These are phyloP conservation scores for Teleopsis dalmanni DNA, from an alignment of 1,140 invertebrate genomes.

Conservation along the genomic window DNA sequence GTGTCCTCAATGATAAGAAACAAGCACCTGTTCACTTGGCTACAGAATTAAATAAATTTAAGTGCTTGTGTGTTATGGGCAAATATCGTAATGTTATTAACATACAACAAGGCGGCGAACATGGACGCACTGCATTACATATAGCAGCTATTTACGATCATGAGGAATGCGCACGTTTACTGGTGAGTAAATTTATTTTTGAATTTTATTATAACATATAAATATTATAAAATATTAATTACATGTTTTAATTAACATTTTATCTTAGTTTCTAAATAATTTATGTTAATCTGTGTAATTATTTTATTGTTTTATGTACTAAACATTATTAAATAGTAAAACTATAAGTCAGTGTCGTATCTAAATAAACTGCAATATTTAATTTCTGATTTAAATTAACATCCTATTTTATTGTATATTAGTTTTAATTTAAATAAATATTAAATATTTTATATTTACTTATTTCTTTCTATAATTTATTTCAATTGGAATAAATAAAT, in stretches of 20 bases:
- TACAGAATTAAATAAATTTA: slow-evolving; percentile 64
- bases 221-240: neutral
- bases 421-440: too few species aligned
- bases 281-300: neutral
- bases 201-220: neutral
- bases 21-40: slow-evolving; percentile 73
- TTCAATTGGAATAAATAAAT: too few species aligned
- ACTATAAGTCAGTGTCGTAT: too few species aligned
- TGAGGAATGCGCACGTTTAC: slow-evolving; percentile 65
- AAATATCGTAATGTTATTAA: slow-evolving; percentile 60
- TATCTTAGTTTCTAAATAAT: too few species aligned
- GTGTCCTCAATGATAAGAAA: slow-evolving; percentile 64
- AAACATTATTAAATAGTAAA: too few species aligned
- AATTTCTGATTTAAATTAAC: too few species aligned
- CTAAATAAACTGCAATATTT: too few species aligned
- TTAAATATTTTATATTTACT: too few species aligned
- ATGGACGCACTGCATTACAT: slow-evolving; percentile 71
- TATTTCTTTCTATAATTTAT: too few species aligned
- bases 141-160: slow-evolving; percentile 75
- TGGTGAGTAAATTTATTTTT: slow-evolving; percentile 52
- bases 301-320: too few species aligned
- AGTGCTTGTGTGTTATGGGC: slow-evolving; percentile 59
- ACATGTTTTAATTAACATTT: too few species aligned
- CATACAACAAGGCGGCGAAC: slow-evolving; percentile 65
- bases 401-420: too few species aligned